Evolutionary conservation across 2,888 invertebrate genomes (phyloP).

Genomic region (Caenorhabditis plicata): DNA sequence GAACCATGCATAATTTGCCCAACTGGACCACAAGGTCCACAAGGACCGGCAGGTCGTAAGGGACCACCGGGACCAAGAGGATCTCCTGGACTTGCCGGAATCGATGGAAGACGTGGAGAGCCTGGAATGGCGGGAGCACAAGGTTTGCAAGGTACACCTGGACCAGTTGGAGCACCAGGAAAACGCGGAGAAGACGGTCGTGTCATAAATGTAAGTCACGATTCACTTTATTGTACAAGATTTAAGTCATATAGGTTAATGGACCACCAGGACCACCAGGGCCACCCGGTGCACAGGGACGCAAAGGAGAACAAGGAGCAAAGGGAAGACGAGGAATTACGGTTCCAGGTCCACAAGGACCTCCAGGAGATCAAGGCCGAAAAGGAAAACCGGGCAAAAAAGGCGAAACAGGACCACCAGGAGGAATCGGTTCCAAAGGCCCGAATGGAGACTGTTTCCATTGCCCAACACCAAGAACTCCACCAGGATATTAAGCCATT

Average conservation of each 20-base stretch:
- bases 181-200: constrained; percentile 53
- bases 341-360: constrained; percentile 54
- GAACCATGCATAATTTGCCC: constrained; percentile 65
- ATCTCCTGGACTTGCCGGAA: constrained; percentile 55
- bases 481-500: constrained; percentile 59
- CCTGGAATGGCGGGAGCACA: constrained; percentile 64
- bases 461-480: constrained; percentile 58
- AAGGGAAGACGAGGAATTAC: constrained; percentile 52
- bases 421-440: constrained; percentile 51
- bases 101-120: constrained; percentile 62
- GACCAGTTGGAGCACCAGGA: constrained; percentile 49
- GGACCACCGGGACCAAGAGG: constrained; percentile 59
- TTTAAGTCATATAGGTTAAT: constrained; percentile 23
- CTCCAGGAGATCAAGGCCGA: constrained; percentile 50
- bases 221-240: not conserved
- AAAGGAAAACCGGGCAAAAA: constrained; percentile 47
- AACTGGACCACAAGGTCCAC: constrained; percentile 56
- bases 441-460: constrained; percentile 56
- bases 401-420: constrained; percentile 51
- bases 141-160: constrained; percentile 55
- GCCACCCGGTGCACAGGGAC: constrained; percentile 49
- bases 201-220: constrained; percentile 39
- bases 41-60: constrained; percentile 57
- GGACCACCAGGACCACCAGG: constrained; percentile 52
- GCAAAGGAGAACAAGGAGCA: constrained; percentile 54